These are phyloP conservation scores for Aphaenogaster floridana DNA, from an alignment of 1,140 invertebrate species.

Conservation along the genomic window DNA sequence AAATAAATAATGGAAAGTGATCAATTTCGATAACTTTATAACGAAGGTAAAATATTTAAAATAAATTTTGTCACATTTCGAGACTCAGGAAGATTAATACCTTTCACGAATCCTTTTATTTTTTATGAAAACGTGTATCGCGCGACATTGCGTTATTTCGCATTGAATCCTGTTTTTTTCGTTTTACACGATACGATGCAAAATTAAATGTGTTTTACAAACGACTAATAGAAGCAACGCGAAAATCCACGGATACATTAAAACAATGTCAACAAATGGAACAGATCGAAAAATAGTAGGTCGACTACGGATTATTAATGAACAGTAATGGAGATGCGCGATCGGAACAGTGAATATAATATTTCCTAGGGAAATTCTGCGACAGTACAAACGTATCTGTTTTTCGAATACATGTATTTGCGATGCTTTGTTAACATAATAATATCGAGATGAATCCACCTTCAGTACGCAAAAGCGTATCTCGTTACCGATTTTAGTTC, in stretches of 20 bases:
- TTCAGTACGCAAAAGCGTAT: constrained; percentile 13
- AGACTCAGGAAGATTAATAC: neutral
- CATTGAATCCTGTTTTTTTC: neutral
- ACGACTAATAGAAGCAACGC: neutral
- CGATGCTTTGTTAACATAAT: constrained; percentile 39
- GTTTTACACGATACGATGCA: neutral
- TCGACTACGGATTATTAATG: constrained; percentile 44
- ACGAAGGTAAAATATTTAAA: constrained; percentile 19
- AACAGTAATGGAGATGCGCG: constrained; percentile 7
- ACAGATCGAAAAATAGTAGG: neutral
- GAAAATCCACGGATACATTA: neutral
- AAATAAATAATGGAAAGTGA: neutral
- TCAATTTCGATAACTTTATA: neutral
- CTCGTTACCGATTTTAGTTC: constrained; percentile 56
- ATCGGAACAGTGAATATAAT: neutral
- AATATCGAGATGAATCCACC: constrained; percentile 24
- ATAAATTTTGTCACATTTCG: neutral
- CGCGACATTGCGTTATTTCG: neutral
- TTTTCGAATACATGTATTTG: constrained; percentile 12
- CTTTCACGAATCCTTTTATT: neutral
- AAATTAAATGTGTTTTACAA: neutral
- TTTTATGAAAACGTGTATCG: neutral
- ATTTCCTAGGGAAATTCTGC: constrained; percentile 1
- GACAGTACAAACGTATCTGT: neutral
- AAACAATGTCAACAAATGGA: constrained; percentile 32